Conservation (phyloP, 2,888 invertebrate species). For the Agrochola lota region DNA sequence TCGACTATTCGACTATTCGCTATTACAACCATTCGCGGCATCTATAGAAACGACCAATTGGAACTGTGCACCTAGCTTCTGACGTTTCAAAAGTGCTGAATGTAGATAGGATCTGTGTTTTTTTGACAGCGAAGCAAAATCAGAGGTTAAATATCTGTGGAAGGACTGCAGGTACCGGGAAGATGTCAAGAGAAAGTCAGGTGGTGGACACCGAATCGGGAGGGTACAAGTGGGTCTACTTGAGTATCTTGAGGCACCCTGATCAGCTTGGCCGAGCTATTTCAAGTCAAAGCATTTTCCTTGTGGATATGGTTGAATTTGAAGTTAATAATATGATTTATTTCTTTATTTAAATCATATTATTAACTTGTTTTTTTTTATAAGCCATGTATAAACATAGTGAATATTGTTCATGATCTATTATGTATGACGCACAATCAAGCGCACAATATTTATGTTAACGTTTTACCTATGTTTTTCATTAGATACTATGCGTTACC, state of each 20-base stretch:
- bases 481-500: not conserved
- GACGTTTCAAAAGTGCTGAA: too few relatives aligned
- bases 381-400: not conserved
- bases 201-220: too few relatives aligned
- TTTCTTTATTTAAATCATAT: not conserved
- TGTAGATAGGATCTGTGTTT: too few relatives aligned
- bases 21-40: too few relatives aligned
- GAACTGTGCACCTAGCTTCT: too few relatives aligned
- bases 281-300: not conserved
- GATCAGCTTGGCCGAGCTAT: not conserved
- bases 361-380: not conserved
- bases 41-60: too few relatives aligned
- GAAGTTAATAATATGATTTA: not conserved
- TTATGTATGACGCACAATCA: constrained; percentile 1
- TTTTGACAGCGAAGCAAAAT: too few relatives aligned
- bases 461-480: not conserved
- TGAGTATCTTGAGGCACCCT: not conserved
- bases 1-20: too few relatives aligned
- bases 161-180: too few relatives aligned
- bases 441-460: constrained; percentile 12
- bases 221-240: not conserved
- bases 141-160: too few relatives aligned
- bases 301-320: not conserved
- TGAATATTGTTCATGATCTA: not conserved
- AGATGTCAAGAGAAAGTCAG: too few relatives aligned